A percentile compares a stretch with the other conserved stretches of the same genome.
Evolutionary conservation across 2,113 vertebrate species (phyloP).

Genomic region (Hippocampus mohnikei): DNA sequence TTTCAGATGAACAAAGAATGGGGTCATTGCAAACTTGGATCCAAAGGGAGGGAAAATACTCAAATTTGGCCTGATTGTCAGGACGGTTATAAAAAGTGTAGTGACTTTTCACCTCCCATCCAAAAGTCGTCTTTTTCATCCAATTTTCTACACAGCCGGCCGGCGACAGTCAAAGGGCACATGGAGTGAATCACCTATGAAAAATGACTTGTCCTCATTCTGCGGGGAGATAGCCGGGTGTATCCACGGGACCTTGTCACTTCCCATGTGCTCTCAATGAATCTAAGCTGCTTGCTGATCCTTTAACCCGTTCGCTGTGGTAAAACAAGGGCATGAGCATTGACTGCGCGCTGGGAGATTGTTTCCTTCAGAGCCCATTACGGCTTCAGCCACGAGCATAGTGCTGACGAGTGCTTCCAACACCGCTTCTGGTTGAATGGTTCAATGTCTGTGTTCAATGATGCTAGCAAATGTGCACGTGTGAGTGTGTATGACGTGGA

Average conservation of each 20-base stretch:
- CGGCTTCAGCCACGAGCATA: slow-evolving; percentile 25
- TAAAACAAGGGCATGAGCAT: slow-evolving; percentile 34
- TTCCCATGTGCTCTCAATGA: slow-evolving; percentile 68
- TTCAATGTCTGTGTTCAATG: neutral
- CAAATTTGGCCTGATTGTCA: neutral
- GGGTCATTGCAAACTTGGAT: neutral
- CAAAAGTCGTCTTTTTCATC: slow-evolving; percentile 9
- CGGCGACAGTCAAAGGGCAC: slow-evolving; percentile 52
- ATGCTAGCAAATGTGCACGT: neutral
- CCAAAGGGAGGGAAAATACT: neutral
- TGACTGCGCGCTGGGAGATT: slow-evolving; percentile 58
- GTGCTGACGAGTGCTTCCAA: slow-evolving; percentile 22
- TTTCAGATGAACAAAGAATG: too few relatives aligned
- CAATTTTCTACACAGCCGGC: slow-evolving; percentile 39
- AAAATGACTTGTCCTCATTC: slow-evolving; percentile 63
- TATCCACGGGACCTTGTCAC: slow-evolving; percentile 71
- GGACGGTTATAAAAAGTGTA: neutral
- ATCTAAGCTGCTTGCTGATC: slow-evolving; percentile 54
- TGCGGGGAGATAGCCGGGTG: slow-evolving; percentile 57
- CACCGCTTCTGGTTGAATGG: slow-evolving; percentile 10
- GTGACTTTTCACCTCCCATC: neutral
- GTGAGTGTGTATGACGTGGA: neutral
- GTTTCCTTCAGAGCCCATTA: slow-evolving; percentile 66
- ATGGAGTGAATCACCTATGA: slow-evolving; percentile 61
- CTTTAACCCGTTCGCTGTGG: slow-evolving; percentile 37